These are phyloP conservation scores for Psittacula derbiana DNA, from an alignment of 2,797 vertebrate genomes.

Conservation along the genomic window DNA sequence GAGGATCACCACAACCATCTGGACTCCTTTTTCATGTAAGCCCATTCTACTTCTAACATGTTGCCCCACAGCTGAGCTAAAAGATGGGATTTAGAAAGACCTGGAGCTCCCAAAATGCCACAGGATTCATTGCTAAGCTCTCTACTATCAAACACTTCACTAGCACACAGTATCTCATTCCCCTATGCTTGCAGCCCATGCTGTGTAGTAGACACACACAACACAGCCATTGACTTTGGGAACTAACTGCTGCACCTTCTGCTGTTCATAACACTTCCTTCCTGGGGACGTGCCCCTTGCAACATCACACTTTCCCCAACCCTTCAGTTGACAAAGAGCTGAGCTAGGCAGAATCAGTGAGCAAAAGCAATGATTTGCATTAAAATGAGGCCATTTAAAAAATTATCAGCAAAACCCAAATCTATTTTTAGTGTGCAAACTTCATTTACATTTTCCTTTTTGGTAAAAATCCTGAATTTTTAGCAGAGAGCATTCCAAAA, in stretches of 20 bases:
- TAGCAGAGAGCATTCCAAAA: conserved; percentile 46
- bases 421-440: conserved; percentile 59
- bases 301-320: neutral
- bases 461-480: conserved; percentile 52
- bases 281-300: neutral
- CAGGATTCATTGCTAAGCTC: neutral
- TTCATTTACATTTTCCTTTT: conserved; percentile 55
- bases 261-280: neutral
- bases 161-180: neutral
- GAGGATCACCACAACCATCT: neutral
- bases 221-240: neutral
- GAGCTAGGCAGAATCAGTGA: neutral
- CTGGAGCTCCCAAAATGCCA: neutral
- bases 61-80: neutral
- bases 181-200: neutral
- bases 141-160: neutral
- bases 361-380: neutral
- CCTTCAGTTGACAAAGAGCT: neutral
- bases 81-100: neutral
- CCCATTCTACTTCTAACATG: neutral
- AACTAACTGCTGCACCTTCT: neutral
- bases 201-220: fast-evolving
- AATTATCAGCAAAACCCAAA: conserved; percentile 36
- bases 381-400: neutral
- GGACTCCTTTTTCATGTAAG: neutral